Evolutionary conservation across 1,140 invertebrate species (phyloP).

Genomic region (Diachasma alloeum): DNA sequence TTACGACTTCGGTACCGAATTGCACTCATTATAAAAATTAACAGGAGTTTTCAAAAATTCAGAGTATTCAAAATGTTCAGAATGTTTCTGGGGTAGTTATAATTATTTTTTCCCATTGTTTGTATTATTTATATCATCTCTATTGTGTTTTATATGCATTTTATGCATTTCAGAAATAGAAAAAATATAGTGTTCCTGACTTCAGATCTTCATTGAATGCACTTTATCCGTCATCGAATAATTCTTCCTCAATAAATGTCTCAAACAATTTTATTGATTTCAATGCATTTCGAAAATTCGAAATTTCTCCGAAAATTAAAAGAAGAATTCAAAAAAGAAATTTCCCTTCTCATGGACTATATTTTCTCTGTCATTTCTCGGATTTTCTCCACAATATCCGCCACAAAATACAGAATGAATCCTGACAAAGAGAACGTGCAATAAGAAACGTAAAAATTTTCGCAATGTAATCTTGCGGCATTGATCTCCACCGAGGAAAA

Average conservation of each 20-base stretch:
- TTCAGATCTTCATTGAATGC: no score
- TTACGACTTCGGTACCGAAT: no score
- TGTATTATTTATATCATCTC: no score
- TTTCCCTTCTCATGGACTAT: not conserved
- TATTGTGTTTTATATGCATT: no score
- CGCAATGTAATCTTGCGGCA: conserved; percentile 64
- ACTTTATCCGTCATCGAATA: no score
- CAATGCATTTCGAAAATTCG: not conserved
- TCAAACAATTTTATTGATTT: not conserved
- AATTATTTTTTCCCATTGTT: no score
- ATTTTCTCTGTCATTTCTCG: not conserved
- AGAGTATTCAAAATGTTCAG: no score
- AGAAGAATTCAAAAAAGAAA: not conserved
- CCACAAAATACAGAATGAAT: not conserved
- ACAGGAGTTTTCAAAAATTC: no score
- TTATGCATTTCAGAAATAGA: no score
- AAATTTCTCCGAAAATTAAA: not conserved
- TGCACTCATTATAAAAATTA: no score
- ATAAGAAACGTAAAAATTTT: conserved; percentile 43
- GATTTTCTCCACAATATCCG: not conserved
- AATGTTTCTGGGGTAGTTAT: no score
- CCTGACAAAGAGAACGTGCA: not conserved
- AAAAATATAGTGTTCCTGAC: no score
- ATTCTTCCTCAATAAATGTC: not conserved
- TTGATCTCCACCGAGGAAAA: conserved; percentile 55